Percentiles rank a stretch among this genome's conserved stretches.
Conservation (phyloP, 2,888 invertebrate genomes). For the Acrocyrtus sp. region DNA sequence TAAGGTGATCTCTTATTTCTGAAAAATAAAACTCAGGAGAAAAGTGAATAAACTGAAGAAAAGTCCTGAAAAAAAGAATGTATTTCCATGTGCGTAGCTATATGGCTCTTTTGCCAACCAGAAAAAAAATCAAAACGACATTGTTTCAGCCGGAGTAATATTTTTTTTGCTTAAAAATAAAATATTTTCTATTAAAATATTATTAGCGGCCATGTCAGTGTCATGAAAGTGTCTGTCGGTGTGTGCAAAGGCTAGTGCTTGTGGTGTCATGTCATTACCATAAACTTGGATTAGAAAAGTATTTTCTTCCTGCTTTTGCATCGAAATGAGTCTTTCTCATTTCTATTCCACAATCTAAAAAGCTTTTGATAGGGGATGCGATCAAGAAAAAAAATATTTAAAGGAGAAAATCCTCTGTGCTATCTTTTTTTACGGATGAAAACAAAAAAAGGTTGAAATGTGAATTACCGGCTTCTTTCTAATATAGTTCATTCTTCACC, state of each 20-base stretch:
- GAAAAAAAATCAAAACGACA: neutral
- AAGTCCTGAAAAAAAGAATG: too few relatives aligned
- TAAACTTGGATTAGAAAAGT: neutral
- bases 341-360: constrained; percentile 10
- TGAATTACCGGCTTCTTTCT: constrained; percentile 22
- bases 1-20: too few relatives aligned
- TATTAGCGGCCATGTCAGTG: neutral
- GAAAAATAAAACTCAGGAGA: too few relatives aligned
- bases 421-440: neutral
- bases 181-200: neutral
- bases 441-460: too few relatives aligned
- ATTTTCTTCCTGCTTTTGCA: neutral
- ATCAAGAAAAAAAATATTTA: constrained; percentile 4
- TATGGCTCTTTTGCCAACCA: too few relatives aligned
- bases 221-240: constrained; percentile 14
- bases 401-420: neutral
- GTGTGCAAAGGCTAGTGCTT: neutral
- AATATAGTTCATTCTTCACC: constrained; percentile 8
- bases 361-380: constrained; percentile 13
- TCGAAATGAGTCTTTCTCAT: neutral
- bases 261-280: constrained; percentile 27
- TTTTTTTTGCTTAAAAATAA: neutral
- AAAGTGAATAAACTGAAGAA: too few relatives aligned
- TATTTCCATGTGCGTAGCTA: too few relatives aligned
- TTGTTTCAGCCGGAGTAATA: too few relatives aligned